Percentiles rank a stretch among this genome's conserved stretches.
Evolutionary conservation across 2,797 vertebrate genomes (phyloP).

Genomic region (Tamandua tetradactyla): DNA sequence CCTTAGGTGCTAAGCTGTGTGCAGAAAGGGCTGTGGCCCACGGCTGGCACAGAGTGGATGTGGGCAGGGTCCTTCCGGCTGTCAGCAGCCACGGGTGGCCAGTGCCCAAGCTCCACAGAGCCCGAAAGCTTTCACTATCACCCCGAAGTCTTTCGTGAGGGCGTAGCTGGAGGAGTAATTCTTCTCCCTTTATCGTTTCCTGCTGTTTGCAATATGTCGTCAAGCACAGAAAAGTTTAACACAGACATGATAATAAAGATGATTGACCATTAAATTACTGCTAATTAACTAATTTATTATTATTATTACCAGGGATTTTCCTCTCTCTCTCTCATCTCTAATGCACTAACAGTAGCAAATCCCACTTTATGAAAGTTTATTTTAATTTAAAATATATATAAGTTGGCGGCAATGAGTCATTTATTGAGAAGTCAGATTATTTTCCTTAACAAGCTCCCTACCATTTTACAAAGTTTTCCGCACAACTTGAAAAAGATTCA

Average conservation of each 20-base stretch:
- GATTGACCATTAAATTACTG: not conserved
- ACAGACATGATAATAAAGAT: too few relatives aligned
- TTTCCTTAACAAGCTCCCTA: not conserved
- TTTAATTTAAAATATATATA: not conserved
- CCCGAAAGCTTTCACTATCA: too few relatives aligned
- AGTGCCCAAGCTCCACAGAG: not conserved
- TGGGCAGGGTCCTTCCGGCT: too few relatives aligned
- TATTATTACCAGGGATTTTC: too few relatives aligned
- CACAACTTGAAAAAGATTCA: not conserved
- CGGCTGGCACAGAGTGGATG: too few relatives aligned
- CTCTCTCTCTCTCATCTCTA: not conserved
- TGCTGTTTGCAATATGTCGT: not conserved
- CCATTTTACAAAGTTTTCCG: fast-evolving
- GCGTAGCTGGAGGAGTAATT: not conserved
- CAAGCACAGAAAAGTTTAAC: not conserved
- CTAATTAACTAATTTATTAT: too few relatives aligned
- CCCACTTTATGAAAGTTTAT: not conserved
- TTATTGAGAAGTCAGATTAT: not conserved
- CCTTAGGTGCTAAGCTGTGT: too few relatives aligned
- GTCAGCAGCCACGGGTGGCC: not conserved
- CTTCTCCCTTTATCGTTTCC: not conserved
- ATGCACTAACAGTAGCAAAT: not conserved
- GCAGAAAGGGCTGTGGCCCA: too few relatives aligned
- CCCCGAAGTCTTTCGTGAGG: not conserved
- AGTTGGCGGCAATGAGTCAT: not conserved